These are phyloP conservation scores for Onychomys torridus DNA, from an alignment of 2,797 vertebrate genomes.

Conservation along the genomic window DNA sequence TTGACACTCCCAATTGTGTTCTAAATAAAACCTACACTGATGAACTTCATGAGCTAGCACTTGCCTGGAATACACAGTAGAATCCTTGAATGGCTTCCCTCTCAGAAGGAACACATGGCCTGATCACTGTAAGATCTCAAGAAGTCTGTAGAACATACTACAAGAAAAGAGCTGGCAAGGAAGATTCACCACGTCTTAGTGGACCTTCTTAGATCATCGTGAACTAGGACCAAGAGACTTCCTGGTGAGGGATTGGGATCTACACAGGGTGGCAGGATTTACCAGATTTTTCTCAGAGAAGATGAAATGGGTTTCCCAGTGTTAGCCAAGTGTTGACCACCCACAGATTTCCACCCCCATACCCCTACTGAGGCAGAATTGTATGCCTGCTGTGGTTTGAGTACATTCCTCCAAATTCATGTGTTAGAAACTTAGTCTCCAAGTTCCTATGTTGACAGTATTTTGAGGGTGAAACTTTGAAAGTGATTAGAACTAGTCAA, in stretches of 20 bases:
- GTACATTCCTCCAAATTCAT: neutral
- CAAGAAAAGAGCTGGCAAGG: neutral
- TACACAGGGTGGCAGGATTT: neutral
- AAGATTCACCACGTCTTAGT: neutral
- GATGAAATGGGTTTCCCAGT: neutral
- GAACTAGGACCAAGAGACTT: neutral
- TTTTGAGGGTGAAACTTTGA: neutral
- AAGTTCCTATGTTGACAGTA: neutral
- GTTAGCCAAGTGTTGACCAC: neutral
- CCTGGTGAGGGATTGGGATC: neutral
- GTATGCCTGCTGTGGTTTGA: neutral
- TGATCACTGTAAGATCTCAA: neutral
- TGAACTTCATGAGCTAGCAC: neutral
- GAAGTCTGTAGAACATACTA: neutral
- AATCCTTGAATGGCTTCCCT: neutral
- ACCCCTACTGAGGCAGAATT: neutral
- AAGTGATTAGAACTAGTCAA: neutral
- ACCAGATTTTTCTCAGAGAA: conserved; percentile 6
- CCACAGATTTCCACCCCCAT: neutral
- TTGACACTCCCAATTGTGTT: neutral
- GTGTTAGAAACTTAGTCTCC: neutral
- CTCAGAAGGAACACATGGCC: neutral
- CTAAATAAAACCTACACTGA: neutral
- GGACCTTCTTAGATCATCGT: neutral
- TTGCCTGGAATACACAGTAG: neutral